These are phyloP conservation scores for Quiscalus mexicanus DNA, from an alignment of 2,113 vertebrate genomes.

Conservation along the genomic window DNA sequence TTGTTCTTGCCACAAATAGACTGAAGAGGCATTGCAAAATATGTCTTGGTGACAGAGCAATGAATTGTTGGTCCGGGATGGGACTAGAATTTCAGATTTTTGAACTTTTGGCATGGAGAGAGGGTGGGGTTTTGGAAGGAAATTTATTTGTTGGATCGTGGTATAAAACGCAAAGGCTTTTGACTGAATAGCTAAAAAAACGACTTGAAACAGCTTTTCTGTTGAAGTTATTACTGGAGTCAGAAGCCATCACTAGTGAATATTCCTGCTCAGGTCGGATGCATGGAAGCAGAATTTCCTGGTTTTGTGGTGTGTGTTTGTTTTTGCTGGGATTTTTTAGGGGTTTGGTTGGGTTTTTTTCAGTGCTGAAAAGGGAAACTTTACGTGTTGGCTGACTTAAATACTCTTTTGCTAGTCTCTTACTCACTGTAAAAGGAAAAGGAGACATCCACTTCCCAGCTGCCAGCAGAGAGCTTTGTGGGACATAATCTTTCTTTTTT, in stretches of 20 bases:
- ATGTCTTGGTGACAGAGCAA: slow-evolving; percentile 5
- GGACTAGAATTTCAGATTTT: slow-evolving; percentile 41
- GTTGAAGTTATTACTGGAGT: background rate
- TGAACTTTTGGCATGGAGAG: slow-evolving; percentile 21
- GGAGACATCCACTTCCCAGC: background rate
- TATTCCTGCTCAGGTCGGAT: background rate
- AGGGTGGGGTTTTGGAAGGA: slow-evolving; percentile 25
- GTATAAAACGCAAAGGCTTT: background rate
- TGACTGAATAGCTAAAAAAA: background rate
- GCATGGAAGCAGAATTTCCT: background rate
- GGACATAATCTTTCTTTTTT: background rate
- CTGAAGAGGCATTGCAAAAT: slow-evolving; percentile 14
- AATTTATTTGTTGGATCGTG: background rate
- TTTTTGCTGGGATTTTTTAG: background rate
- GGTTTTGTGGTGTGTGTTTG: background rate
- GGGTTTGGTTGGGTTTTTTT: background rate
- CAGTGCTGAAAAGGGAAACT: background rate
- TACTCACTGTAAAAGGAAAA: background rate
- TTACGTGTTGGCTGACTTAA: background rate
- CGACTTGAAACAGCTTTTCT: background rate
- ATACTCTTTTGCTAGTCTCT: background rate
- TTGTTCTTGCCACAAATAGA: background rate
- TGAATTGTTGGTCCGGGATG: slow-evolving; percentile 39
- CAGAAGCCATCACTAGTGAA: background rate
- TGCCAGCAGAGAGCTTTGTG: background rate